Conservation (phyloP, 2,888 invertebrate species). For the Drosophila suboccidentalis region DNA sequence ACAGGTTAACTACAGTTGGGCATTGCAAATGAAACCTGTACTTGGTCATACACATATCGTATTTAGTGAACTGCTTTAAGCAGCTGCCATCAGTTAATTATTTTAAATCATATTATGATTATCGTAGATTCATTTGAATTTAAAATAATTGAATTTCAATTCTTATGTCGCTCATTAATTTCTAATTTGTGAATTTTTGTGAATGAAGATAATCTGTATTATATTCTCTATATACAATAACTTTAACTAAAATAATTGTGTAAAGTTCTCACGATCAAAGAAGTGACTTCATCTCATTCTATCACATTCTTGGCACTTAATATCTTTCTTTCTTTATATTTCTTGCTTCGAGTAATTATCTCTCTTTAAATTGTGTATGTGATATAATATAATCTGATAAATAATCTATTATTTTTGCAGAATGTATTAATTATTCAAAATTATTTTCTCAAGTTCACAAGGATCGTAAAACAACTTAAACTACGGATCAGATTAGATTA, state of each 20-base stretch:
- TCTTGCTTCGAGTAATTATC: too few relatives aligned
- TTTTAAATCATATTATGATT: neutral
- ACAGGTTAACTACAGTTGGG: conserved; percentile 13
- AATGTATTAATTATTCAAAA: conserved; percentile 5
- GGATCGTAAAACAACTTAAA: neutral
- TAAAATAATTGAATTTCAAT: conserved; percentile 7
- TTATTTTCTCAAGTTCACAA: neutral
- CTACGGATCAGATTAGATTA: neutral
- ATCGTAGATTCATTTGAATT: conserved; percentile 2
- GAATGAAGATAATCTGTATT: neutral
- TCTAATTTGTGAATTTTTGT: neutral
- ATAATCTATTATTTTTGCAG: neutral
- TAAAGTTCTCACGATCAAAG: neutral
- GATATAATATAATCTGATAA: neutral
- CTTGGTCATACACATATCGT: neutral
- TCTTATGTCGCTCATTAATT: neutral
- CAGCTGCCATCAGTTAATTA: conserved; percentile 2
- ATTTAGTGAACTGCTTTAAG: neutral
- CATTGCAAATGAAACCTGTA: conserved; percentile 19
- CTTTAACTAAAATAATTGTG: neutral
- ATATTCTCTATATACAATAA: too few relatives aligned
- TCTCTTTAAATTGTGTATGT: neutral
- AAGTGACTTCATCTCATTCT: neutral
- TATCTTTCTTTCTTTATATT: neutral
- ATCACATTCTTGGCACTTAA: too few relatives aligned